These are phyloP conservation scores for Serilophus lunatus DNA, from an alignment of 2,113 vertebrate genomes.

Conservation along the genomic window DNA sequence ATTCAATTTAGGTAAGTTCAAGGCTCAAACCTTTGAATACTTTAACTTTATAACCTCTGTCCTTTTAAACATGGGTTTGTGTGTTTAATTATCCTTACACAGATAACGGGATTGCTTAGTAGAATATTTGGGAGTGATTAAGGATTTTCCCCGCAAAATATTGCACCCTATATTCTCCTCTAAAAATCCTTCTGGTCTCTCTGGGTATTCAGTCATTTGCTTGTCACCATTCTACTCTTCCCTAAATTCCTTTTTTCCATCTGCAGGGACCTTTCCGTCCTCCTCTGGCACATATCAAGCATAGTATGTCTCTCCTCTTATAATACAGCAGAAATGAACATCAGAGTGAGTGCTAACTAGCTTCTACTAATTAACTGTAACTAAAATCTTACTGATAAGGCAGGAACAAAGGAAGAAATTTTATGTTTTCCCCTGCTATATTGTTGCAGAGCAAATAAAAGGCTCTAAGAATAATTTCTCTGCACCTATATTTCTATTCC, in stretches of 20 bases:
- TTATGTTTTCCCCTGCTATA: not conserved
- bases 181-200: not conserved
- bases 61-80: not conserved
- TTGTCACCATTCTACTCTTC: not conserved
- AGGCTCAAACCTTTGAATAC: not conserved
- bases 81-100: not conserved
- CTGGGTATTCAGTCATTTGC: not conserved
- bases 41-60: not conserved
- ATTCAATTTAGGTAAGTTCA: not conserved
- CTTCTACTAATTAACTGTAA: not conserved
- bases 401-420: not conserved
- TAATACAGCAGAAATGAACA: not conserved
- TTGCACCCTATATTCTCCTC: not conserved
- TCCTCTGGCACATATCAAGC: not conserved
- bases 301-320: not conserved
- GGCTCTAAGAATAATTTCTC: not conserved
- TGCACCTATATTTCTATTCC: not conserved
- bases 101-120: not conserved
- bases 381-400: not conserved
- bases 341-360: not conserved
- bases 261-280: not conserved
- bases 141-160: not conserved
- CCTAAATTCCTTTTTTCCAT: not conserved
- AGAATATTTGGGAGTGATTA: not conserved
- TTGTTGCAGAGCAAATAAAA: not conserved